These are phyloP conservation scores for Atethmia centrago DNA, from an alignment of 2,888 invertebrate genomes.

Conservation along the genomic window DNA sequence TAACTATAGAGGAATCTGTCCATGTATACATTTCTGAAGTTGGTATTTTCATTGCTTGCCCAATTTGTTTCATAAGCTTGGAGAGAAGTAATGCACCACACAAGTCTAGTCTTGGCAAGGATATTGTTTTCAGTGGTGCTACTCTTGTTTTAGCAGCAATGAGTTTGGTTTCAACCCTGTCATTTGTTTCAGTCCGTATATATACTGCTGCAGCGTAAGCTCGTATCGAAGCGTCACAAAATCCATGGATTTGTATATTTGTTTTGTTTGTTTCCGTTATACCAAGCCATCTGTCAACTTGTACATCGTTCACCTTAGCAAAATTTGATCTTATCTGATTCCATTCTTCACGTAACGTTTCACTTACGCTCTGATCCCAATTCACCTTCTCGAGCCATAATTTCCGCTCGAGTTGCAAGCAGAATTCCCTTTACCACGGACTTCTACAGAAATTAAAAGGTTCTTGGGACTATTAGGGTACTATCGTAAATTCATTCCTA, in stretches of 20 bases:
- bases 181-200: neutral
- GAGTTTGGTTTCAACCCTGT: neutral
- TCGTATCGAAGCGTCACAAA: neutral
- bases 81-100: slow-evolving; percentile 3
- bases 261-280: no score
- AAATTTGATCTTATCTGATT: no score
- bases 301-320: no score
- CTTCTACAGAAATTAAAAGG: no score
- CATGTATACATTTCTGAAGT: neutral
- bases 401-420: no score
- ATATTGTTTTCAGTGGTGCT: neutral
- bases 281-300: no score
- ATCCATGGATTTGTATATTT: neutral
- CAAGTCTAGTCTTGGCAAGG: neutral
- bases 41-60: neutral
- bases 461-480: no score
- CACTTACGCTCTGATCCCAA: no score
- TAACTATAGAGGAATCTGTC: neutral
- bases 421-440: no score
- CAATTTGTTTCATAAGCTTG: neutral
- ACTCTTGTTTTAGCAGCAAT: neutral
- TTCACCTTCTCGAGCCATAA: no score
- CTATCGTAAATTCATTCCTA: no score
- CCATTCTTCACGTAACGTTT: no score
- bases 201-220: neutral